Base-by-base conservation (phyloP, 1,140 invertebrate genomes). In the Coptotermes formosanus region DNA sequence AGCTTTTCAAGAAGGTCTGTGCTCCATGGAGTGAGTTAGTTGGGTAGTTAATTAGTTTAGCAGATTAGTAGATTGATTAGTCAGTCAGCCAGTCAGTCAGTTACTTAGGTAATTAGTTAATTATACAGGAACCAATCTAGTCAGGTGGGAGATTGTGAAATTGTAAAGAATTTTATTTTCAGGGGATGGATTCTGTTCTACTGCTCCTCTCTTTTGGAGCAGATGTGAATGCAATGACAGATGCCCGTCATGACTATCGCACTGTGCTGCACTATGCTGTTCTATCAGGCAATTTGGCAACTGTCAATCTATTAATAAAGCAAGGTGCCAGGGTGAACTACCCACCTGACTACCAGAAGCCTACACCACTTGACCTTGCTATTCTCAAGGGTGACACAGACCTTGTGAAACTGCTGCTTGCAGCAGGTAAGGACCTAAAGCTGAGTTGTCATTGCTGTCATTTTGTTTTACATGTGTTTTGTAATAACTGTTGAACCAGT, bases 201-300 rank as follows among this genome's bases (percentile, higher is more conserved):
- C 90, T 96, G 14, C 91, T 97, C n/a, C 91, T 97, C 87, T 95
- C 93, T 87, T 94, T 95, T 88, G 96, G 96, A 0, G 96, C 96
- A 19, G 94, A 97, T 89, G 95, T 97, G 3, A 97, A 97, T 90
- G 95, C 95, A 3, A 95, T 96, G 91, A 94, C 96, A 0, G 96
- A 96, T 89, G 93, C 94, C 38, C 92, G 96, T 83, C 95, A 97
- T 89, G 96, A 97, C 89, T 96, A 94, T 89, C 92, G 96, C 85
- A 97, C 96, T 14, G 96, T 97, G 32, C 91, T 98, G 87, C 96
- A 97, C 90, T 97, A 97, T 89, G 97, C 96, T n/a, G 95, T 98
- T 8, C 92, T 97, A 21, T 95, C 95, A 59, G 96, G 95, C 86
- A 97, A 96, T 89, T 92, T 93, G 82, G 93, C 94, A 2, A 96